Evolutionary conservation across 2,888 invertebrate species (phyloP).

Genomic region (Tachina grossa): DNA sequence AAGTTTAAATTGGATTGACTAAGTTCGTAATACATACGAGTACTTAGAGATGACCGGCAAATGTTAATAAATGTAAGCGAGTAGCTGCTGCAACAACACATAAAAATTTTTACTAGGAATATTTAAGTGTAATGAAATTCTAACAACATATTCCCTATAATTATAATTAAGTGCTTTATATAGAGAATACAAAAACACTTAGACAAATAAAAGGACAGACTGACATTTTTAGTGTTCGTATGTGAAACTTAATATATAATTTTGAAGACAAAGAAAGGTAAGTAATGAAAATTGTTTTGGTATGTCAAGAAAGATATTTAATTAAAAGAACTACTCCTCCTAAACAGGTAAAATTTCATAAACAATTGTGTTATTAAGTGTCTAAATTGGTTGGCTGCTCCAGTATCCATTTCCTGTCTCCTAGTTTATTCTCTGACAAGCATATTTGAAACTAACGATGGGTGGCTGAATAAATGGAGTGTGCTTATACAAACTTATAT

Average conservation of each 20-base stretch:
- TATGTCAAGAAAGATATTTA: slow-evolving; percentile 59
- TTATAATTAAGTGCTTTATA: slow-evolving; percentile 61
- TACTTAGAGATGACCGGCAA: neutral
- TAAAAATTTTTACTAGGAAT: neutral
- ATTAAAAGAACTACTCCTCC: slow-evolving; percentile 46
- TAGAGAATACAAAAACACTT: neutral
- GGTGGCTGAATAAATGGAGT: neutral
- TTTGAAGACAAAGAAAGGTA: slow-evolving; percentile 48
- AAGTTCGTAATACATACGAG: neutral
- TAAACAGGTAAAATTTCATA: slow-evolving; percentile 57
- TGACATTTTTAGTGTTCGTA: slow-evolving; percentile 39
- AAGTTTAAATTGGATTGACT: neutral
- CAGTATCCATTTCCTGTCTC: neutral
- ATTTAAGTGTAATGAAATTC: slow-evolving; percentile 59
- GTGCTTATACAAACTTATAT: neutral
- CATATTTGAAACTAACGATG: slow-evolving; percentile 38
- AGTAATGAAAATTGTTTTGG: slow-evolving; percentile 64
- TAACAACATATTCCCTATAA: slow-evolving; percentile 51
- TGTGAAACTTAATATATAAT: slow-evolving; percentile 63
- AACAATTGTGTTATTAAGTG: slow-evolving; percentile 53
- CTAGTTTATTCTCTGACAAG: slow-evolving; percentile 16
- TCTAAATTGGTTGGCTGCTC: neutral
- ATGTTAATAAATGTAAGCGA: neutral
- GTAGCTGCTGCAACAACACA: neutral
- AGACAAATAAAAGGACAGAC: neutral